Base-by-base conservation (phyloP, 1,140 invertebrate genomes). In the Drosophila sp. region DNA sequence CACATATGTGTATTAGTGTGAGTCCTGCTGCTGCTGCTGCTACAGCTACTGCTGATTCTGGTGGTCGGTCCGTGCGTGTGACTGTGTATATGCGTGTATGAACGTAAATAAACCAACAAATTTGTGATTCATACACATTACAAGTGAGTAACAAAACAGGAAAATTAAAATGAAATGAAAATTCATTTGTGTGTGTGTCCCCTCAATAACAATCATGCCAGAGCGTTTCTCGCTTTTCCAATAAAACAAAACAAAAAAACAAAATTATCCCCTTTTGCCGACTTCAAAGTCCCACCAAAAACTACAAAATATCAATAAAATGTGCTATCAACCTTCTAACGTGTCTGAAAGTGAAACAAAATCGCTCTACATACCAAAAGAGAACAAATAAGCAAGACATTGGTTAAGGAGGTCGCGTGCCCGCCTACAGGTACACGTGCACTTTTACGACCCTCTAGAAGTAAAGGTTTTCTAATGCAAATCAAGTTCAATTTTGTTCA, bases 91-190 rank as follows among this genome's bases (percentile, higher is more conserved):
- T 69, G 68, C 57, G 67, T 68, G 70, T 38, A 61, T 66, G 70
- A 82, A 85, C 83, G 82, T 85, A 85, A 85, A 85, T 85, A 85
- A 87, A 85, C 82, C 83, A 72, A 17, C 76, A 60, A 72, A 61
- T 79, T 60, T 44, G 55, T 44, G 66, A 77, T 62, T 72, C 60
- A 74, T 67, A 76, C 87, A 62, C 35, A 38, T 85, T 82, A 72
- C 83, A 85, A 87, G 82, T 85, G 79, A 85, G 82, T 85, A 85
- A 25, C 23, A 8, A 44, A 6, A 47, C 8, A 29, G 10, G 27
- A 54, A 54, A 29, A 1, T 17, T n/a, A 38, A 32, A 44, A 23
- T 23, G 29, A 35, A 44, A 55, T 56, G 70, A 70, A 61, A 56
- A 40, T 76, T 67, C 33, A 10, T 35, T 35, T 10, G 33, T 35